phyloP scores from a whole-genome alignment of 1,140 invertebrate genomes.

The Macrosteles quadrilineatus region DNA sequence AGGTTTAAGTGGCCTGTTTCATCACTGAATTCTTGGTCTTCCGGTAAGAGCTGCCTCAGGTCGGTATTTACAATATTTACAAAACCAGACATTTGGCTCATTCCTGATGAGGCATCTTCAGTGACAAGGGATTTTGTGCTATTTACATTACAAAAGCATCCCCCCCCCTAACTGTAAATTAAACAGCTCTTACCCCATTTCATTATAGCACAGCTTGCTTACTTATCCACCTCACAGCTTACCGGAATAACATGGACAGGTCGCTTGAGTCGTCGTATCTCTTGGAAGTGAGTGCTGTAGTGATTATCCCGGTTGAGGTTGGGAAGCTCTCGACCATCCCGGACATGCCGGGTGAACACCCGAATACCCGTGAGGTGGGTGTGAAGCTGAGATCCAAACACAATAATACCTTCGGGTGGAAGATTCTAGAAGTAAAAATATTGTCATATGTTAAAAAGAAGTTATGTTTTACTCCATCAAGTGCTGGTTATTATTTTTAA shows the following conservation, averaged over 20 bases:
- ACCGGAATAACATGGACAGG: slow-evolving; percentile 84
- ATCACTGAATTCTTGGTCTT: too few relatives aligned
- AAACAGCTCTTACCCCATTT: too few relatives aligned
- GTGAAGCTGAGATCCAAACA: slow-evolving; percentile 97
- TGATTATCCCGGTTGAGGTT: slow-evolving; percentile 92
- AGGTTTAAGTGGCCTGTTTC: too few relatives aligned
- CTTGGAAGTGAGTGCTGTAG: slow-evolving; percentile 98
- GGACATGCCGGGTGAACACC: slow-evolving; percentile 83
- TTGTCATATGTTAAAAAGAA: not conserved
- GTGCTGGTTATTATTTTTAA: not conserved
- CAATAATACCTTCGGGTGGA: slow-evolving; percentile 77
- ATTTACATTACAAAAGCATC: too few relatives aligned
- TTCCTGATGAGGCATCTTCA: too few relatives aligned
- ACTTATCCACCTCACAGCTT: too few relatives aligned
- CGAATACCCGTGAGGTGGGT: slow-evolving; percentile 90
- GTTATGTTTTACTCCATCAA: not conserved
- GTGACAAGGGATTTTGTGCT: too few relatives aligned
- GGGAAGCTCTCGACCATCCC: slow-evolving; percentile 77
- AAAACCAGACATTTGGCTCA: too few relatives aligned
- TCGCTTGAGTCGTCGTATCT: slow-evolving; percentile 84
- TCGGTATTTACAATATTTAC: too few relatives aligned
- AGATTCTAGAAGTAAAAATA: slow-evolving; percentile 70
- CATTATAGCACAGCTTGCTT: too few relatives aligned
- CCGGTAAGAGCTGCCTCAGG: too few relatives aligned
- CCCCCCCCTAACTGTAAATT: too few relatives aligned